Evolutionary conservation across 92 coral and sea anemone species (phyloP).

Genomic region (Umimayanthus kanabou): DNA sequence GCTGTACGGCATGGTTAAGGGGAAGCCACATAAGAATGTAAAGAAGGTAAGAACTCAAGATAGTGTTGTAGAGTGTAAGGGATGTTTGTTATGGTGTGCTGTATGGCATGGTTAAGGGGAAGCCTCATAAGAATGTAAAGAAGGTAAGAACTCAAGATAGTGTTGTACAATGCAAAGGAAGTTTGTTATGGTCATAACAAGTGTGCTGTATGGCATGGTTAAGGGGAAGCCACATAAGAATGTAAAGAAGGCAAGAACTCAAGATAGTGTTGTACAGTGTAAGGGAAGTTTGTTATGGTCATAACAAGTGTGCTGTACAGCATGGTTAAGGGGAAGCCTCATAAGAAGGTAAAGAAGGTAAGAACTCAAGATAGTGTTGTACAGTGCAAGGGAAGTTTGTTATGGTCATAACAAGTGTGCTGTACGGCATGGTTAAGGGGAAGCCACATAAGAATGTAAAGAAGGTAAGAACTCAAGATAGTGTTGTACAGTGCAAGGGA

Average conservation of each 20-base stretch:
- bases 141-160: conserved; percentile 22
- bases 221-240: conserved; percentile 81
- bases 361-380: neutral
- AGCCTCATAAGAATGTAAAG: conserved; percentile 76
- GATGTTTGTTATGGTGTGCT: conserved; percentile 90
- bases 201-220: conserved; percentile 94
- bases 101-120: conserved; percentile 96
- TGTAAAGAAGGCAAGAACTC: conserved; percentile 56
- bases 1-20: too few species aligned
- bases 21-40: neutral
- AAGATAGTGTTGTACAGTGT: neutral
- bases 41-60: too few species aligned
- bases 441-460: too few species aligned
- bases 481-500: too few species aligned
- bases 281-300: neutral
- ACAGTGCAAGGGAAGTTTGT: neutral
- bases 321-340: conserved; percentile 89
- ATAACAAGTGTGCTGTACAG: conserved; percentile 51
- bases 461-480: too few species aligned
- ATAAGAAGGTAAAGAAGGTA: conserved; percentile 74
- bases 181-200: conserved; percentile 76
- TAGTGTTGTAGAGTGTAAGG: too few species aligned
- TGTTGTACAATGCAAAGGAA: neutral
- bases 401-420: neutral
- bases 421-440: too few species aligned